These are phyloP conservation scores for Galago senegalensis DNA, from an alignment of 2,797 vertebrate genomes.

Conservation along the genomic window DNA sequence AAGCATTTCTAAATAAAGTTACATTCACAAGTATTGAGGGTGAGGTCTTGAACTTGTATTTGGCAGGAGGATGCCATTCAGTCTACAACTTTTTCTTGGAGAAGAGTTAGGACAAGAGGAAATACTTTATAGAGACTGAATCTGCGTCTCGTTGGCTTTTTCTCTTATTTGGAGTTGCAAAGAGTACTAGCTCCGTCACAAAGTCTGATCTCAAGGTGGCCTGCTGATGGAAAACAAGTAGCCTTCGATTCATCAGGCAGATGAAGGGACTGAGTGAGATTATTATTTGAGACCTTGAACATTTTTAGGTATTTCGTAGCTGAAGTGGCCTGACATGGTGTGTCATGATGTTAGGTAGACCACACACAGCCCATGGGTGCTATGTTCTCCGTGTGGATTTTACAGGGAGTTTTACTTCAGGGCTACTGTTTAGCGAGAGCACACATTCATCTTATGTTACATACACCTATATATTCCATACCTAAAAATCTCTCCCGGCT, in stretches of 20 bases:
- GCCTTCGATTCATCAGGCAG: not conserved
- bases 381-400: not conserved
- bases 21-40: not conserved
- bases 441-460: not conserved
- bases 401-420: not conserved
- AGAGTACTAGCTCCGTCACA: not conserved
- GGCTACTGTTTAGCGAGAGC: not conserved
- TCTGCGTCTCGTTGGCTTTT: not conserved
- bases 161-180: not conserved
- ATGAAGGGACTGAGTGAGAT: not conserved
- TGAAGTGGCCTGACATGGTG: not conserved
- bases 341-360: not conserved
- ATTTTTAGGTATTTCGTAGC: constrained; percentile 31
- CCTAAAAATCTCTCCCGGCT: not conserved
- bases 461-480: not conserved
- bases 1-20: not conserved
- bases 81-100: not conserved
- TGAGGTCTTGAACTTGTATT: not conserved
- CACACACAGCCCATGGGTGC: not conserved
- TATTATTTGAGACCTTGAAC: not conserved
- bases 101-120: not conserved
- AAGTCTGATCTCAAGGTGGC: not conserved
- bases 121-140: not conserved
- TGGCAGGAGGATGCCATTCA: not conserved
- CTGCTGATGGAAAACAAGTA: not conserved